Base-by-base conservation (phyloP, 35 echinoderm and acorn worm genomes). In the Apostichopus californicus region DNA sequence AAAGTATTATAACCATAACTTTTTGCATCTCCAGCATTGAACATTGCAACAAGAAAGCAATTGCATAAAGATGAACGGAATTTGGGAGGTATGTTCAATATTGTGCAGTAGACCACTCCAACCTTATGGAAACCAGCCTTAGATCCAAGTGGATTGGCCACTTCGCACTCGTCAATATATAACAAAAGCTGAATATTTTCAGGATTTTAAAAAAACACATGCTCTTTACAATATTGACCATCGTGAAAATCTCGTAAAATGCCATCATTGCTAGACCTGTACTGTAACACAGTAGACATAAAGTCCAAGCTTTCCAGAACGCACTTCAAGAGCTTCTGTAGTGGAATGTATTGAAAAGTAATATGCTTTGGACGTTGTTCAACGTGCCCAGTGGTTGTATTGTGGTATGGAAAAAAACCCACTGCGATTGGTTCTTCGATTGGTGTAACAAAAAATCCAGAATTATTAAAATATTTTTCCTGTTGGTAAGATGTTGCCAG, bases 91-190 rank as follows among this genome's bases (percentile, higher is more conserved):
- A 97, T 68, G 61, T 97, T 98, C 55, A 93, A 18, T 80, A 97
- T 89, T 28, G 78, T 87, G 77, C 70, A 98, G 57, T 98, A 98
- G 60, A 98, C 78, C 20, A 95, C 13, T 22, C 94, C 96, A 20
- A 95, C 58, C 66, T 98, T 98, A 77, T 98, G 96, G 1, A 95
- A 34, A n/a, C 28, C 73, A 73, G 65, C 82, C 73, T 98, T 95
- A n/a, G 79, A 77, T 13, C 96, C 96, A 0, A 95, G 73, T 9
- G 93, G 93, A 58, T 94, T 96, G 13, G 26, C 90, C n/a, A 97
- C 93, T 87, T 93, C 91, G 72, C 92, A 91, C 22, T 98, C 96
- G 71, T 95, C 94, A 58, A 93, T 87, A 72, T 97, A 97, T 18
- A 97, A 80, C 7, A 88, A 77, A 73, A 96, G 22, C 58, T 90